A percentile compares a stretch with the other conserved stretches of the same genome.
phyloP scores from a whole-genome alignment of 2,113 vertebrate species.

The Edolisoma coerulescens region DNA sequence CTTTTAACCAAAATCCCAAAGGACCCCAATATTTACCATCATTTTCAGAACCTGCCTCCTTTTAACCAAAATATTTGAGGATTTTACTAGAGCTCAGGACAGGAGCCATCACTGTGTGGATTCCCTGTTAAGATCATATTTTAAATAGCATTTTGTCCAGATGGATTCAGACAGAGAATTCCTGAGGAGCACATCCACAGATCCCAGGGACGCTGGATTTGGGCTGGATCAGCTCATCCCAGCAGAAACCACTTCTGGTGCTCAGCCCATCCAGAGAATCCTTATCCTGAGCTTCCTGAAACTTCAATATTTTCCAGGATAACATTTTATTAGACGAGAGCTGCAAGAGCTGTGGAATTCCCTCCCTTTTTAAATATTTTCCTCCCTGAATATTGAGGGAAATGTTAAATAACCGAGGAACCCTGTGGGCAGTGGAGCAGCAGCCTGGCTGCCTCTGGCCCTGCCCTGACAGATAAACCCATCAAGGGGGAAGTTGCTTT shows the following conservation, averaged over 20 bases:
- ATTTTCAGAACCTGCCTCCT: not conserved
- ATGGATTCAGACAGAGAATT: too few species aligned
- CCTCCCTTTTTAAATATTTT: not conserved
- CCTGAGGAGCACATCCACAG: not conserved
- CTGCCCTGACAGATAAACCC: not conserved
- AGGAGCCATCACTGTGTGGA: too few species aligned
- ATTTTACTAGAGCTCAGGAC: not conserved
- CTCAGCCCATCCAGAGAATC: not conserved
- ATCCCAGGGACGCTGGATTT: accelerated
- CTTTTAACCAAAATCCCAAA: not conserved
- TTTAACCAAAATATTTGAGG: not conserved
- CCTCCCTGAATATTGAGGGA: not conserved
- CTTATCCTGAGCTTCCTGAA: not conserved
- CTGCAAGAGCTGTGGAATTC: not conserved
- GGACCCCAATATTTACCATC: not conserved
- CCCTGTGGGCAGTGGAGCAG: not conserved
- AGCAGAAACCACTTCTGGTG: not conserved
- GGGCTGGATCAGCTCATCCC: not conserved
- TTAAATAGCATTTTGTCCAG: not conserved
- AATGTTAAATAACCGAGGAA: not conserved
- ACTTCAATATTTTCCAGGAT: not conserved
- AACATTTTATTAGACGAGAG: not conserved
- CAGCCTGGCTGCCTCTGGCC: not conserved
- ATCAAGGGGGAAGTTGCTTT: not conserved
- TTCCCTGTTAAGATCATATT: not conserved